A percentile compares a stretch with the other conserved stretches of the same genome.
These are phyloP conservation scores for Dryomyza anilis DNA, from an alignment of 2,888 invertebrate genomes.

Conservation along the genomic window DNA sequence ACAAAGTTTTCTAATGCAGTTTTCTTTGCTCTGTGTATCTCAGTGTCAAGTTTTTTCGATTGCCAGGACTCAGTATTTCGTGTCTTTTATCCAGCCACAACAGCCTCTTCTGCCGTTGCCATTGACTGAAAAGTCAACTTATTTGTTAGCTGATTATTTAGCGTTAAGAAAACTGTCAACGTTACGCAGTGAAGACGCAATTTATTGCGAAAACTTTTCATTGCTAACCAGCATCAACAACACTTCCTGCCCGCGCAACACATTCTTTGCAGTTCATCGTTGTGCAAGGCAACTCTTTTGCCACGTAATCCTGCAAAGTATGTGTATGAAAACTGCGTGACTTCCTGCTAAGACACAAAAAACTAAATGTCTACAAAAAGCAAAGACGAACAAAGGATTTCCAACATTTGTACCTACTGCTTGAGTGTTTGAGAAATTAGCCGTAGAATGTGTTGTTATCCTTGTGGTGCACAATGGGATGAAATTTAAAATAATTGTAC, in stretches of 20 bases:
- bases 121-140: conserved; percentile 41
- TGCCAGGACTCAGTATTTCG: not conserved
- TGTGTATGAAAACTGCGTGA: conserved; percentile 21
- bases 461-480: no score
- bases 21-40: not conserved
- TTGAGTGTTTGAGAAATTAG: conserved; percentile 45
- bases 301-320: not conserved
- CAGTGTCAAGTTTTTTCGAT: not conserved
- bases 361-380: not conserved
- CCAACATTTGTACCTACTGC: conserved; percentile 35
- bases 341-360: conserved; percentile 16
- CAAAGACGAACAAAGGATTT: not conserved
- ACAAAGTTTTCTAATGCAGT: not conserved
- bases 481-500: no score
- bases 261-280: not conserved
- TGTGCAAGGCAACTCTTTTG: not conserved
- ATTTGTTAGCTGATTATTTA: conserved; percentile 60
- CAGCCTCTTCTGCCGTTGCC: conserved; percentile 14
- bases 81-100: conserved; percentile 16
- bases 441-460: conserved; percentile 56
- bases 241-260: not conserved
- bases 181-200: conserved; percentile 48
- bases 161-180: conserved; percentile 61
- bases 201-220: conserved; percentile 55
- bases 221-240: conserved; percentile 23